phyloP scores from a whole-genome alignment of 2,888 invertebrate species.

The Eristalinus sepulchralis region DNA sequence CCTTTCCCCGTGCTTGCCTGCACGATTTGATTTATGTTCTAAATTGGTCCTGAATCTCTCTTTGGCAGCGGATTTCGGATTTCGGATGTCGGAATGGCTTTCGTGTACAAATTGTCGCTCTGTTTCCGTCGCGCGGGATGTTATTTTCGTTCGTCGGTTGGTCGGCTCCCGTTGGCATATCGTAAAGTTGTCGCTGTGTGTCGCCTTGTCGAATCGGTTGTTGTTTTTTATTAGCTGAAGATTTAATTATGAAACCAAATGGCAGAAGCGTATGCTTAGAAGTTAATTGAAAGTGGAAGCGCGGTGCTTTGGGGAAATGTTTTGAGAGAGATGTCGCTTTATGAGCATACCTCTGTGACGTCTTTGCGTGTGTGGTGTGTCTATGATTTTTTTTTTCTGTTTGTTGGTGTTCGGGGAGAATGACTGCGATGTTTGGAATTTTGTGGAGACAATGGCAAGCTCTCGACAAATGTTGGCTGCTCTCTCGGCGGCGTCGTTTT shows the following conservation, averaged over 20 bases:
- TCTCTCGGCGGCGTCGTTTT: background rate
- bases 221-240: constrained; percentile 55
- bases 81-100: constrained; percentile 37
- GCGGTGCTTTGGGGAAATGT: constrained; percentile 21
- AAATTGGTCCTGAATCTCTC: constrained; percentile 48
- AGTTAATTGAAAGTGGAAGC: constrained; percentile 47
- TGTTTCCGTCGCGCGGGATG: constrained; percentile 34
- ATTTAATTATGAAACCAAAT: constrained; percentile 59
- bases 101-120: constrained; percentile 64
- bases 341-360: constrained; percentile 20
- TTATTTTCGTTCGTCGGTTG: constrained; percentile 47
- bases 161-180: constrained; percentile 12
- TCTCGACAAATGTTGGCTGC: background rate
- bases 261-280: constrained; percentile 41
- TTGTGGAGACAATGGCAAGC: background rate
- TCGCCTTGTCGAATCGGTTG: constrained; percentile 25
- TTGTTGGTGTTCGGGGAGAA: constrained; percentile 6
- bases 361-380: background rate
- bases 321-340: background rate
- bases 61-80: constrained; percentile 40
- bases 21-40: constrained; percentile 62
- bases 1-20: constrained; percentile 17
- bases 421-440: constrained; percentile 20
- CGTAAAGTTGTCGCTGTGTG: background rate
- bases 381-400: background rate